Percentiles rank a stretch among this genome's conserved stretches.
Conservation (phyloP, 1,140 invertebrate species). For the Chrysomallon squamiferum region DNA sequence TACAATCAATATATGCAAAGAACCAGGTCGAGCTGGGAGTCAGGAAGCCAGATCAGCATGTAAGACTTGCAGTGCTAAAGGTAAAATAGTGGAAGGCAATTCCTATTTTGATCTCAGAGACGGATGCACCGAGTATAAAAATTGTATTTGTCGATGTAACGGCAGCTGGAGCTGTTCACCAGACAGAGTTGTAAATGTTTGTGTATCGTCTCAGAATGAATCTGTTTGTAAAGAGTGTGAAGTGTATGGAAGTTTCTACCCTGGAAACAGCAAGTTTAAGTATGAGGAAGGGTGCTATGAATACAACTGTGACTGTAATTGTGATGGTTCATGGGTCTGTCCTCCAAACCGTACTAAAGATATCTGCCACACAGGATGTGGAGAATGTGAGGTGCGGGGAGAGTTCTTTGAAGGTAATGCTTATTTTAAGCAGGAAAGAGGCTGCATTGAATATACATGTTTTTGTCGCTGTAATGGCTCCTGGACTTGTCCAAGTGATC, state of each 20-base stretch:
- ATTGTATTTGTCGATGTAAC: constrained; percentile 36
- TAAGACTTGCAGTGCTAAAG: constrained; percentile 25
- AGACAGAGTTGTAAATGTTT: constrained; percentile 28
- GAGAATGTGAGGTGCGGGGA: constrained; percentile 25
- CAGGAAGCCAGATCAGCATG: constrained; percentile 4
- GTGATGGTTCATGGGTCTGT: constrained; percentile 40
- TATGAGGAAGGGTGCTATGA: constrained; percentile 39
- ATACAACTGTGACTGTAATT: constrained; percentile 42
- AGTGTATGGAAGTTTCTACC: constrained; percentile 20
- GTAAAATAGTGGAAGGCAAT: constrained; percentile 24
- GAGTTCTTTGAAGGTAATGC: constrained; percentile 30
- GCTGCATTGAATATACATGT: constrained; percentile 32
- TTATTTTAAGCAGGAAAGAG: constrained; percentile 22
- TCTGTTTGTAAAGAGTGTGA: constrained; percentile 25
- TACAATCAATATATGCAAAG: constrained; percentile 14
- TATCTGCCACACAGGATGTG: constrained; percentile 30
- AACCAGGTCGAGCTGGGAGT: background rate
- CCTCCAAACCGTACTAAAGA: constrained; percentile 30
- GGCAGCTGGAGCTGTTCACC: constrained; percentile 39
- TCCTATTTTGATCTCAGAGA: constrained; percentile 30
- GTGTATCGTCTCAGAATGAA: constrained; percentile 1
- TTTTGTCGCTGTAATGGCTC: constrained; percentile 34
- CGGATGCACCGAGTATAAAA: constrained; percentile 31
- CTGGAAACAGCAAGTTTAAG: constrained; percentile 25
- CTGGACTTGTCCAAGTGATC: constrained; percentile 22